phyloP scores from a whole-genome alignment of 1,140 invertebrate species.

The Psix sp. region DNA sequence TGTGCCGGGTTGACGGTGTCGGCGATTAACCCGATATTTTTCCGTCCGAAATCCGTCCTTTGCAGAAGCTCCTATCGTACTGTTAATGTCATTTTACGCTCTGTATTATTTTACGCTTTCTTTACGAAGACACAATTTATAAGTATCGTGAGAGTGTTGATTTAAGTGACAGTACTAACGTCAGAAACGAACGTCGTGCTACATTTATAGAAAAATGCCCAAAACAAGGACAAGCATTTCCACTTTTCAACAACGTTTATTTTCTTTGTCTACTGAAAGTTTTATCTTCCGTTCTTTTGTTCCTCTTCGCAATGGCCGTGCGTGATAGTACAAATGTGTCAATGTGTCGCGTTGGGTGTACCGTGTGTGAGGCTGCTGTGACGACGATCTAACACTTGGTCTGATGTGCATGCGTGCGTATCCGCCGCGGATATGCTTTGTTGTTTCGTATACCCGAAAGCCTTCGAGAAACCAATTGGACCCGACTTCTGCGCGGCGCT shows the following conservation, averaged over 20 bases:
- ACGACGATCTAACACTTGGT: conserved; percentile 59
- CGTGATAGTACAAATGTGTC: conserved; percentile 34
- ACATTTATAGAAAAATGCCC: conserved; percentile 42
- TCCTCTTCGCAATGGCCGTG: conserved; percentile 34
- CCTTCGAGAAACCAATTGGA: conserved; percentile 37
- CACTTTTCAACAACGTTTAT: conserved; percentile 57
- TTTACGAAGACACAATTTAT: conserved; percentile 24
- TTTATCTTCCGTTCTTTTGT: conserved; percentile 19
- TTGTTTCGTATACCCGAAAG: conserved; percentile 31
- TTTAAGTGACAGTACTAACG: conserved; percentile 33
- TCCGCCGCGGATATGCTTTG: conserved; percentile 68
- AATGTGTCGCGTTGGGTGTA: conserved; percentile 6
- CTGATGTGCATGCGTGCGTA: conserved; percentile 62
- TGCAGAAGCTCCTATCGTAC: conserved; percentile 7
- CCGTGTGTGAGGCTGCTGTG: conserved; percentile 24
- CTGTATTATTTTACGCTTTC: conserved; percentile 6
- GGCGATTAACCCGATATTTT: conserved; percentile 1
- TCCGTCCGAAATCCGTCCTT: background rate
- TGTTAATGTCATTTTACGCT: conserved; percentile 12
- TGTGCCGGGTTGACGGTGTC: background rate
- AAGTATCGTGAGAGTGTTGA: conserved; percentile 7
- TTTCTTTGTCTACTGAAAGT: conserved; percentile 39
- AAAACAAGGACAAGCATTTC: conserved; percentile 53
- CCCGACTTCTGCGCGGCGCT: conserved; percentile 15
- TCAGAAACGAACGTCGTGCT: conserved; percentile 27